Conservation (phyloP, 2,113 vertebrate species). For the Struthidea cinerea region DNA sequence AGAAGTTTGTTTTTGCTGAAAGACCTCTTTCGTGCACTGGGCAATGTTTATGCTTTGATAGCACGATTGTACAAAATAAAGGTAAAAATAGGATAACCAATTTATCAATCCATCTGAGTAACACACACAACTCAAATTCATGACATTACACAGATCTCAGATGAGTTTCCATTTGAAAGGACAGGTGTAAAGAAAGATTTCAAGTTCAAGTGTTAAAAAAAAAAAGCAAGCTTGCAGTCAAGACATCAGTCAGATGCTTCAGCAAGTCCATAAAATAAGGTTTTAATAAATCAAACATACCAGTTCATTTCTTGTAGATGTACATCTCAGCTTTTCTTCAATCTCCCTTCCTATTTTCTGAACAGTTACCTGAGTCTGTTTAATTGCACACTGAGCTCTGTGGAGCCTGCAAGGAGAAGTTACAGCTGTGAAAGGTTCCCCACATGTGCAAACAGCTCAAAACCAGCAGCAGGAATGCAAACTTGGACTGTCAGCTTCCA, state of each 20-base stretch:
- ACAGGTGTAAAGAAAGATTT: background rate
- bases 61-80: background rate
- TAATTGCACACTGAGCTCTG: slow-evolving; percentile 96
- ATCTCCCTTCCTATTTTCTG: slow-evolving; percentile 97
- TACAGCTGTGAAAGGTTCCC: background rate
- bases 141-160: background rate
- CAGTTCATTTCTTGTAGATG: slow-evolving; percentile 87
- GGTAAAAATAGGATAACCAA: background rate
- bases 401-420: slow-evolving; percentile 83
- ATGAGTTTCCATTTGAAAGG: background rate
- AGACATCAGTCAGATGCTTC: background rate
- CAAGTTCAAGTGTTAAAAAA: background rate
- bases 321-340: slow-evolving; percentile 92
- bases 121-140: background rate
- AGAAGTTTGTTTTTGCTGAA: background rate
- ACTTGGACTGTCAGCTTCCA: background rate
- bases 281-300: slow-evolving; percentile 69
- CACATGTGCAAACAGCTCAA: rapidly evolving
- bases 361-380: slow-evolving; percentile 98
- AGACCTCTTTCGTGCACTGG: background rate
- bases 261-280: background rate
- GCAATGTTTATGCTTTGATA: background rate
- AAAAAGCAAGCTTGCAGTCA: rapidly evolving
- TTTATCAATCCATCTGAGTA: background rate
- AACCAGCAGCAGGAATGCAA: background rate